Evolutionary conservation across 2,113 vertebrate species (phyloP), one percentile per base, ranked within the genome.

Genomic region (Gallinago jamesoni): DNA sequence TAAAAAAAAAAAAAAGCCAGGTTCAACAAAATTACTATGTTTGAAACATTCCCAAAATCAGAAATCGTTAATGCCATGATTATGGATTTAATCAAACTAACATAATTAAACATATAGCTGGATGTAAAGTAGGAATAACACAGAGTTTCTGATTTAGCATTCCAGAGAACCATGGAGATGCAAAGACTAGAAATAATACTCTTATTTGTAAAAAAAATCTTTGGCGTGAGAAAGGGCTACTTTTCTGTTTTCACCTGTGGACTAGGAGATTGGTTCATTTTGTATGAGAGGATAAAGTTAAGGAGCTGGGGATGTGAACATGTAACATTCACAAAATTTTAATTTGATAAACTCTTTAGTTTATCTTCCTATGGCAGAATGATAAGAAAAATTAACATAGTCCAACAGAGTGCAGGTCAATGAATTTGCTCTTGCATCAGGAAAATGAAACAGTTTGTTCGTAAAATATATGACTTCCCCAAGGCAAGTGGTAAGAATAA

Each of bases 371-470:
- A 39, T 18, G 24, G 59, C 55, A 85, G 79, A 73, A 70, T 23
- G 83, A 86, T 88, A 96, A 93, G 75, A 55, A 88, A 88, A 90
- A 93, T 76, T 86, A 96, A n/a, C 68, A 77, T 73, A 94, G 59
- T 57, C 37, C 72, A 84, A 50, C 63, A 89, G 50, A 62, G 67
- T 7, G 35, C 43, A 92, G 70, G 82, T 52, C 81, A 95, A 17
- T 28, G 75, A 50, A 62, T 41, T 69, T 3, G 3, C 15, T 88
- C 63, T 17, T 55, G 78, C 67, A 53, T 20, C 7, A 19, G 20
- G 52, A 93, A 93, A 92, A 83, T 62, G 52, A 69, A 94, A 35
- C 13, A 66, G 18, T 47, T 91, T 82, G 14, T 52, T 87, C 82
- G 52, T 59, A n/a, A 85, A 75, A 22, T 48, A 64, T 57, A 24